Evolutionary conservation across 2,888 invertebrate species (phyloP).

Genomic region (Lamproptera curius): DNA sequence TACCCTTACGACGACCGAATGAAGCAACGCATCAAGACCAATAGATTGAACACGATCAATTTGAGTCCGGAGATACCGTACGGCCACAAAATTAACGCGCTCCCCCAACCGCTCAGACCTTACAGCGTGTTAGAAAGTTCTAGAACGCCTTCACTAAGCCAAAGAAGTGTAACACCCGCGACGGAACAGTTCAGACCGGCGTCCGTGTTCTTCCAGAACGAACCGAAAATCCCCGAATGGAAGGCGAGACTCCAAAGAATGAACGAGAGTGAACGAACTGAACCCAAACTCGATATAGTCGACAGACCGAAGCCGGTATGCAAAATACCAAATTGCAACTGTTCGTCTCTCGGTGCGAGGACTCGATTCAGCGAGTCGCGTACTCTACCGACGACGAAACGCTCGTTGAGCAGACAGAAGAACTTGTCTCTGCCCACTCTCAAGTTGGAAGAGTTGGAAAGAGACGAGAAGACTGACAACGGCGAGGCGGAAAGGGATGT

Average conservation of each 20-base stretch:
- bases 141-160: conserved; percentile 47
- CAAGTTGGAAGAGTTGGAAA: conserved; percentile 58
- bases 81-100: conserved; percentile 45
- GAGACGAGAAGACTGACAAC: conserved; percentile 41
- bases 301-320: conserved; percentile 57
- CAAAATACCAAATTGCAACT: conserved; percentile 68
- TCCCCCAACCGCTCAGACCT: conserved; percentile 56
- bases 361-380: conserved; percentile 54
- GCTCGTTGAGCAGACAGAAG: conserved; percentile 54
- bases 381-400: conserved; percentile 55
- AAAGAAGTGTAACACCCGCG: conserved; percentile 65
- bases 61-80: conserved; percentile 47
- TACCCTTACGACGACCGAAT: conserved; percentile 58
- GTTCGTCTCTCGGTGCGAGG: conserved; percentile 41
- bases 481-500: conserved; percentile 56
- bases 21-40: conserved; percentile 46
- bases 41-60: conserved; percentile 41
- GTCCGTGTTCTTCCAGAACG: conserved; percentile 56
- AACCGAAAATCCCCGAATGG: conserved; percentile 58
- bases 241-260: conserved; percentile 59
- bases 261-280: too few relatives aligned
- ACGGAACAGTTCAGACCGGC: conserved; percentile 67
- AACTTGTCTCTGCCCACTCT: conserved; percentile 68
- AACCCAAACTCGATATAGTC: conserved; percentile 51
- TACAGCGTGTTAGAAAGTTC: conserved; percentile 66